Base-by-base conservation (phyloP, 2,888 invertebrate species). In the Galerucella pusilla region DNA sequence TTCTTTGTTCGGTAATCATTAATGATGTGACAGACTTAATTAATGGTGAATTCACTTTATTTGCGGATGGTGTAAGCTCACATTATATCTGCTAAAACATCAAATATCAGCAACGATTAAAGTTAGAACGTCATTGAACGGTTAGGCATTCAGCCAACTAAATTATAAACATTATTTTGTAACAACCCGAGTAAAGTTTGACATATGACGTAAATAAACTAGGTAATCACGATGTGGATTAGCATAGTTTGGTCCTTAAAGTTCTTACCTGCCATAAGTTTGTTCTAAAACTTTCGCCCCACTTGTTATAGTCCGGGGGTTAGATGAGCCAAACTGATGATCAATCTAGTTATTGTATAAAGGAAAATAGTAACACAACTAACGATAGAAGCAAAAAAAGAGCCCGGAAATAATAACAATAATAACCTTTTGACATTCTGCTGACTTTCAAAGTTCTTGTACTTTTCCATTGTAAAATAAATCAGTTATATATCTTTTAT, bases 151-250 rank as follows among this genome's bases (percentile, higher is more conserved):
- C n/a, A 6, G 52, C 52, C 52, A 52, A 52, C 52, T 52, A 52
- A 52, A 52, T 14, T 52, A 52, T 52, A 52, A 52, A 52, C n/a
- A n/a, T 14, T 52, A 14, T 52, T 52, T 52, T n/a, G 52, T 52
- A n/a, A n/a, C n/a, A 7, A 52, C 4, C n/a, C n/a, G 52, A 52
- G n/a, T 1, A 6, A 52, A 14, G 12, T 52, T 52, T 52, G 52
- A n/a, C 52, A 52, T 52, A n/a, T 52, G 52, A n/a, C n/a, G 52
- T 52, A 52, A 52, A 52, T 52, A 52, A 52, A 52, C 52, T 52
- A n/a, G 52, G n/a, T 52, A 52, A 52, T n/a, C 52, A 52, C 52
- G 52, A n/a, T 52, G n/a, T 1, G 14, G 52, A 52, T 52, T 52
- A n/a, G 52, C n/a, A 52, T 52, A n/a, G n/a, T 52, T 14, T n/a